These are phyloP conservation scores for Characodon lateralis DNA, from an alignment of 2,797 vertebrate species.

Conservation along the genomic window DNA sequence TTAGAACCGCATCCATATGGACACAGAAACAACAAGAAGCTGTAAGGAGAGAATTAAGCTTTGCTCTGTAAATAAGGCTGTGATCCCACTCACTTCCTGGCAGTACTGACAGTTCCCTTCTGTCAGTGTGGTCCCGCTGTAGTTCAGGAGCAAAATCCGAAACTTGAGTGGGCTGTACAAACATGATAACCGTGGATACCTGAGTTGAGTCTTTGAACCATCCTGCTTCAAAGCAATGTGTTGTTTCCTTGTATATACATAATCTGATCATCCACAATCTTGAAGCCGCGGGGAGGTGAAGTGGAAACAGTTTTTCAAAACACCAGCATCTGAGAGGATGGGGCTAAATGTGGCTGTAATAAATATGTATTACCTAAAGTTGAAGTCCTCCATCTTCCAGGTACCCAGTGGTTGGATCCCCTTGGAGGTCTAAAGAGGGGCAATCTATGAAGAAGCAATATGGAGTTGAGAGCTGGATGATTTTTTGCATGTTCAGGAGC, in stretches of 20 bases:
- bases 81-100: conserved; percentile 38
- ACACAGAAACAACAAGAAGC: conserved; percentile 11
- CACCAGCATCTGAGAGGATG: too few relatives aligned
- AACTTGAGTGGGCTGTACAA: conserved; percentile 13
- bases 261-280: background rate
- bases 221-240: background rate
- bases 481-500: background rate
- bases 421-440: too few relatives aligned
- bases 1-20: conserved; percentile 27
- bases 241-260: background rate
- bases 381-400: too few relatives aligned
- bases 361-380: too few relatives aligned
- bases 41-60: conserved; percentile 14
- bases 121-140: conserved; percentile 8
- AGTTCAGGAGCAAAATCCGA: conserved; percentile 15
- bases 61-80: conserved; percentile 21
- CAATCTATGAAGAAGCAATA: too few relatives aligned
- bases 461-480: too few relatives aligned
- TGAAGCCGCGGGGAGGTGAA: too few relatives aligned
- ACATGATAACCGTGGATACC: conserved; percentile 17
- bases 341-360: too few relatives aligned
- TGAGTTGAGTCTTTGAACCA: background rate
- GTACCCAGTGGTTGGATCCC: too few relatives aligned
- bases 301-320: too few relatives aligned
- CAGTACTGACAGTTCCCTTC: conserved; percentile 35